A percentile compares a stretch with the other conserved stretches of the same genome.
Conservation (phyloP, 1,140 invertebrate genomes). For the Lysiphlebus fabarum region DNA sequence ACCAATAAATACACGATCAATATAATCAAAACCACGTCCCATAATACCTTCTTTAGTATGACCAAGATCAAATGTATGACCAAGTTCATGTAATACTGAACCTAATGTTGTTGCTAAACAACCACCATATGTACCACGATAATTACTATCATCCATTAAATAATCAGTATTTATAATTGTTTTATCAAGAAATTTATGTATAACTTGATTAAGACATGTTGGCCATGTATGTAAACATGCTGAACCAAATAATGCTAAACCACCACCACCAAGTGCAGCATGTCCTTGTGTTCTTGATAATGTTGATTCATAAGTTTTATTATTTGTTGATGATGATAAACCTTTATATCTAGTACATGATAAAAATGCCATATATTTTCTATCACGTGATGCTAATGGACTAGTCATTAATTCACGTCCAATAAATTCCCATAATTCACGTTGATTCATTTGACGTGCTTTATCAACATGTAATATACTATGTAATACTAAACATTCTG, state of each 20-base stretch:
- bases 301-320: conserved; percentile 68
- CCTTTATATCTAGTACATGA: conserved; percentile 81
- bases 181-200: conserved; percentile 59
- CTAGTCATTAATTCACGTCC: conserved; percentile 74
- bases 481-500: conserved; percentile 67
- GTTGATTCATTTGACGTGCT: conserved; percentile 70
- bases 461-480: conserved; percentile 69
- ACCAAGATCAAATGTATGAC: conserved; percentile 91
- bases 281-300: conserved; percentile 75
- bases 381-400: conserved; percentile 62
- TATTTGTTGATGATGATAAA: conserved; percentile 45
- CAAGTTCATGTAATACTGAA: conserved; percentile 90
- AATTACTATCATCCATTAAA: conserved; percentile 86
- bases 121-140: conserved; percentile 78
- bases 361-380: conserved; percentile 86
- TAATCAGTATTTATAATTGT: conserved; percentile 65
- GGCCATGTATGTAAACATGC: conserved; percentile 92
- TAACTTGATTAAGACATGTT: conserved; percentile 66
- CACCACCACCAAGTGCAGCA: conserved; percentile 84
- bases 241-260: conserved; percentile 85
- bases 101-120: conserved; percentile 90
- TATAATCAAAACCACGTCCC: conserved; percentile 90
- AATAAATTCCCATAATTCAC: conserved; percentile 81
- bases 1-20: conserved; percentile 70
- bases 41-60: conserved; percentile 90